phyloP scores from a whole-genome alignment of 2,888 invertebrate genomes.

The Desoria tigrina region DNA sequence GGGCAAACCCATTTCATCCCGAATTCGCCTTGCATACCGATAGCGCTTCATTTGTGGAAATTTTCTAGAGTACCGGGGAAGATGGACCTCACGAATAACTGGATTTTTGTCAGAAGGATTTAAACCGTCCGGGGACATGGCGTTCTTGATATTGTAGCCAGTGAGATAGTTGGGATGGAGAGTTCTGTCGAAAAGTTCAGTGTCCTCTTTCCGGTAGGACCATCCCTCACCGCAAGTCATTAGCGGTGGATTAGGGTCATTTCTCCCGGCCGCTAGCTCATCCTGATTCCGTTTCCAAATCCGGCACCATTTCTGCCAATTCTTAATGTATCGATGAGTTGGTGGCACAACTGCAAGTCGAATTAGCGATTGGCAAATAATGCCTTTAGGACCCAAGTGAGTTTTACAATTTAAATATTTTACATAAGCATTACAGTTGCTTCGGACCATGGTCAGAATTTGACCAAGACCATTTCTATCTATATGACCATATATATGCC shows the following conservation, averaged over 20 bases:
- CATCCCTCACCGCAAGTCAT: conserved; percentile 1
- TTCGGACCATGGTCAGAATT: not conserved
- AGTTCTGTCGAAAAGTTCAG: not conserved
- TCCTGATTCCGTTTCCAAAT: conserved; percentile 7
- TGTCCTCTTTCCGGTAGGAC: not conserved
- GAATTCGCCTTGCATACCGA: not conserved
- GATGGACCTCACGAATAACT: not conserved
- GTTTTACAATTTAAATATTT: too few species aligned
- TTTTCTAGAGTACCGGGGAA: not conserved
- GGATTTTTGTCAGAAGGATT: not conserved
- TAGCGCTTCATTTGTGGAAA: not conserved
- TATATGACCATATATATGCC: too few species aligned
- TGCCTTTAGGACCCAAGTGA: too few species aligned
- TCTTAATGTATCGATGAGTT: not conserved
- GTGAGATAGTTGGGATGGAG: not conserved
- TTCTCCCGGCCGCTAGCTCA: not conserved
- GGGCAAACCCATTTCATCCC: not conserved
- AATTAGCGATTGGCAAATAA: too few species aligned
- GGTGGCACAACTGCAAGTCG: too few species aligned
- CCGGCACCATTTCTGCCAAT: conserved; percentile 8
- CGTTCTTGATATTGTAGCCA: not conserved
- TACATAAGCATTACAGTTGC: not conserved
- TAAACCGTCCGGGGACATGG: not conserved
- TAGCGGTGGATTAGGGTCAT: not conserved
- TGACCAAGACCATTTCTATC: too few species aligned